These are phyloP conservation scores for Corythornis cristatus DNA, from an alignment of 2,113 vertebrate species.

Conservation along the genomic window DNA sequence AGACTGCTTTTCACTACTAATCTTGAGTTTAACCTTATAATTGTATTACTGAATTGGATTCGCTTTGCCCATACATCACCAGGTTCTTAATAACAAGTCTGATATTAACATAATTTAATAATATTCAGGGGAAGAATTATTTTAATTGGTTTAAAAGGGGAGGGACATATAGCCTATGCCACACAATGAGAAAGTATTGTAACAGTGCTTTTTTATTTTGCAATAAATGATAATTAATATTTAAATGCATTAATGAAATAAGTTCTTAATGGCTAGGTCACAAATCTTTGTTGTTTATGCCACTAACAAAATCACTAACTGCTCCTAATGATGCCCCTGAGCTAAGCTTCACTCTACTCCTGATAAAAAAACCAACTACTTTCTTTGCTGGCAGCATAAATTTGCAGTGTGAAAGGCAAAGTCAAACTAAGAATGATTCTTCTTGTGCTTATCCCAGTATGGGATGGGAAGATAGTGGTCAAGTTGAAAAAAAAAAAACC, in stretches of 20 bases:
- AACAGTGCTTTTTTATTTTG: slow-evolving; percentile 21
- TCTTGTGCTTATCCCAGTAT: not conserved
- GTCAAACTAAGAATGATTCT: not conserved
- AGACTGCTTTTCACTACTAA: slow-evolving; percentile 57
- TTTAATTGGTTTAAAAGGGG: slow-evolving; percentile 58
- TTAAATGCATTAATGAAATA: slow-evolving; percentile 43
- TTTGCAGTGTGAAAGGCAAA: not conserved
- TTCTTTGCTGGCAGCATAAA: not conserved
- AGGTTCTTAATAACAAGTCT: slow-evolving; percentile 37
- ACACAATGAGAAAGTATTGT: not conserved
- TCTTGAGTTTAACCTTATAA: slow-evolving; percentile 56
- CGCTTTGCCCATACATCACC: slow-evolving; percentile 22
- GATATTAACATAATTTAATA: slow-evolving; percentile 61
- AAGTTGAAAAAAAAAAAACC: not conserved
- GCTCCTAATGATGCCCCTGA: slow-evolving; percentile 4
- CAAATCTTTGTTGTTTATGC: slow-evolving; percentile 23
- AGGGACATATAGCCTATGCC: not conserved
- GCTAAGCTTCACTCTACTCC: slow-evolving; percentile 32
- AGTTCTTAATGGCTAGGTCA: not conserved
- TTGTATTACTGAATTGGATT: slow-evolving; percentile 52
- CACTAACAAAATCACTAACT: slow-evolving; percentile 36
- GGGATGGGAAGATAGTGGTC: not conserved
- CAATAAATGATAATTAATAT: slow-evolving; percentile 59
- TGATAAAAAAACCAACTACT: not conserved
- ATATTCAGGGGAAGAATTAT: slow-evolving; percentile 21